Evolutionary conservation across 2,797 vertebrate species (phyloP), one percentile per base, ranked within the genome.

Genomic region (Heteromormyrus szaboi): DNA sequence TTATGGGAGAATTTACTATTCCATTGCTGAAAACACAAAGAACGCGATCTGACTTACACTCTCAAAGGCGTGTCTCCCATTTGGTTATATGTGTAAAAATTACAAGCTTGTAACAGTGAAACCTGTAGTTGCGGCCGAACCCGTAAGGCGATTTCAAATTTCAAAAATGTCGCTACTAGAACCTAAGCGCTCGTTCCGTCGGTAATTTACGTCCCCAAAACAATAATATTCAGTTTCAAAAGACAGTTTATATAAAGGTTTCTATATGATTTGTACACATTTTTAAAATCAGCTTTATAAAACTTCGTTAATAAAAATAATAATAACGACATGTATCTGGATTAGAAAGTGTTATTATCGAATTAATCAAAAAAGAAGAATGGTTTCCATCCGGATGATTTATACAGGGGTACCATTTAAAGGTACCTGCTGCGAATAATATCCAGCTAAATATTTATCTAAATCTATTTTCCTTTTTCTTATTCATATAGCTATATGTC

Each of bases 51-150:
- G 72, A 89, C 92, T 91, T 90, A 93, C 92, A 93, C 88, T 92
- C 92, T 89, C 76, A 93, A 90, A 83, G 91, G 90, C 56, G 89
- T 91, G 14, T 92, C 92, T 79, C 76, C 92, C 92, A 93, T 93
- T 11, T 22, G 59, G 85, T 46, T 54, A 44, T 46, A 44, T 44
- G 19, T 41, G 46, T 87, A 50, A 54, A 83, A 85, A 59, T 37
- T 48, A 29, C 5, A 50, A 87, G 29, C 25, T 14, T 19, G 86
- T 68, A 84, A 79, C 48, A 62, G 76, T 62, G 48, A 29, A 68
- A 72, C 12, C 6, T 19, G 6, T 19, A 53, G 12, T 22, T 50
- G 37, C 22, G 29, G 19, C 19, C 37, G 6, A 25, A 50, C 25
- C 68, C 33, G 33, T 37, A 37, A 7, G 8, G 2, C 9, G 46